phyloP scores from a whole-genome alignment of 2,888 invertebrate species.

The Macropis europaea region DNA sequence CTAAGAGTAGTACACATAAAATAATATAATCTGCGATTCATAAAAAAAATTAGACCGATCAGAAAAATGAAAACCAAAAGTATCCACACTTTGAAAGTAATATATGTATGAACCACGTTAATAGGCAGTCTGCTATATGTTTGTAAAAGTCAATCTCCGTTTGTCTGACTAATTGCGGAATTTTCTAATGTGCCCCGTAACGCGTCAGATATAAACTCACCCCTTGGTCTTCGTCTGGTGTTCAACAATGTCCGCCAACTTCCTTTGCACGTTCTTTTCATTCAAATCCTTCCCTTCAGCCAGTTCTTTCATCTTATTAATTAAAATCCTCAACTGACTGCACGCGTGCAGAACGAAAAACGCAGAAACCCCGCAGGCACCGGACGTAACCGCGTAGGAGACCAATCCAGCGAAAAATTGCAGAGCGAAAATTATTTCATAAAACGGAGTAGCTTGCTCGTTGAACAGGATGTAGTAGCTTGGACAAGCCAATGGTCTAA shows the following conservation, averaged over 20 bases:
- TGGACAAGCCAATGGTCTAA: slow-evolving; percentile 59
- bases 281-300: background rate
- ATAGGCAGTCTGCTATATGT: too few relatives aligned
- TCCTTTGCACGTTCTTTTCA: background rate
- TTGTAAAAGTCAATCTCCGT: too few relatives aligned
- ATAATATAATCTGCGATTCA: too few relatives aligned
- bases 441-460: slow-evolving; percentile 53
- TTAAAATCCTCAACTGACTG: slow-evolving; percentile 49
- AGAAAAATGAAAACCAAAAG: too few relatives aligned
- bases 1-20: too few relatives aligned
- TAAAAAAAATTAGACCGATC: too few relatives aligned
- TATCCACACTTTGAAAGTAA: too few relatives aligned
- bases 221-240: slow-evolving; percentile 35
- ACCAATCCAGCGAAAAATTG: slow-evolving; percentile 63
- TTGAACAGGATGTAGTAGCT: slow-evolving; percentile 62
- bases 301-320: slow-evolving; percentile 10
- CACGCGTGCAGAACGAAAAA: slow-evolving; percentile 65
- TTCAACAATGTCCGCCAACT: slow-evolving; percentile 30
- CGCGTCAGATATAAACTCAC: too few relatives aligned
- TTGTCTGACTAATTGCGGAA: too few relatives aligned
- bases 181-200: too few relatives aligned
- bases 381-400: slow-evolving; percentile 55
- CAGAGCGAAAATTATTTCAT: slow-evolving; percentile 61
- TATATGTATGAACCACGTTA: too few relatives aligned
- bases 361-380: slow-evolving; percentile 62